A percentile compares a stretch with the other conserved stretches of the same genome.
Conservation (phyloP, 1,140 invertebrate genomes). For the Piezodorus guildinii region DNA sequence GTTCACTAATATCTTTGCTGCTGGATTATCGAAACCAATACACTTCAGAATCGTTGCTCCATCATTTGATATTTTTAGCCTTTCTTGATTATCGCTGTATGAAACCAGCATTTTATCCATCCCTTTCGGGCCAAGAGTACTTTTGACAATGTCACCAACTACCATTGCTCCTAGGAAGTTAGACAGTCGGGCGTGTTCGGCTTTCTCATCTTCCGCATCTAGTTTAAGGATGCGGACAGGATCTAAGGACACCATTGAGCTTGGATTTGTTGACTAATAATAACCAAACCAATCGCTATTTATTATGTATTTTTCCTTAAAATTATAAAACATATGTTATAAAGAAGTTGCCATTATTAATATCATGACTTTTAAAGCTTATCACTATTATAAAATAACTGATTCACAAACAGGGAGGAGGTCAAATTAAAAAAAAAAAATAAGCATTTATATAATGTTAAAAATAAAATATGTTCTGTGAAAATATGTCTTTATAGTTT, state of each 20-base stretch:
- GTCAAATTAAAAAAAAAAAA: too few species aligned
- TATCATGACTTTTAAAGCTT: too few species aligned
- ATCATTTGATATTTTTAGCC: neutral
- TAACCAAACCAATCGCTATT: too few species aligned
- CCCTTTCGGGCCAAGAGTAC: slow-evolving; percentile 56
- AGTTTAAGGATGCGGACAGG: slow-evolving; percentile 3
- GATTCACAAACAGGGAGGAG: too few species aligned
- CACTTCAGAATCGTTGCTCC: slow-evolving; percentile 46
- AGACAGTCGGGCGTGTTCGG: slow-evolving; percentile 86
- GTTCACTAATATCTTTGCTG: slow-evolving; percentile 57
- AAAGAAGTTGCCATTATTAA: too few species aligned
- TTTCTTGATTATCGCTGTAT: neutral
- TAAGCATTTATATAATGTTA: too few species aligned
- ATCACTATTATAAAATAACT: too few species aligned
- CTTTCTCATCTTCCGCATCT: slow-evolving; percentile 92
- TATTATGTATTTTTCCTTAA: too few species aligned
- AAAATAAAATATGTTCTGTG: too few species aligned
- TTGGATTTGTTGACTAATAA: too few species aligned
- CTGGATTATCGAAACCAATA: slow-evolving; percentile 61
- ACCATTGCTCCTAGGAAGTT: slow-evolving; percentile 82
- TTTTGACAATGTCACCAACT: slow-evolving; percentile 56
- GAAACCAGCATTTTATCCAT: slow-evolving; percentile 29
- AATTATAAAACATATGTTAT: too few species aligned
- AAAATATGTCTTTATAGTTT: too few species aligned
- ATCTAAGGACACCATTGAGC: neutral